These are phyloP conservation scores for Phaenicophaeus curvirostris DNA, from an alignment of 2,797 vertebrate species.

Conservation along the genomic window DNA sequence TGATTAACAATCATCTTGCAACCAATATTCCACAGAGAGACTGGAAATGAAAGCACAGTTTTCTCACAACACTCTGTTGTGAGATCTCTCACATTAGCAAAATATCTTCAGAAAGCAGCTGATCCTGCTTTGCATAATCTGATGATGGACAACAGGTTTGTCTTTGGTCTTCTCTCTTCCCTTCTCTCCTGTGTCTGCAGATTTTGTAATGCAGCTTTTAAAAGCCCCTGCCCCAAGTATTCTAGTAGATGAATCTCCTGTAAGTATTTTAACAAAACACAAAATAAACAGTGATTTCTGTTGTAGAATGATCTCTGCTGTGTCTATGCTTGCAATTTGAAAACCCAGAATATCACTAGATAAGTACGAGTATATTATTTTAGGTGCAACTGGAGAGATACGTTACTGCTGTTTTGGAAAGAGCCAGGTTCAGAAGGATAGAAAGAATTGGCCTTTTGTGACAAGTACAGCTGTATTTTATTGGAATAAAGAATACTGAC, in stretches of 20 bases:
- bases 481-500: neutral
- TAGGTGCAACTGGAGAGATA: neutral
- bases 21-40: neutral
- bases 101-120: neutral
- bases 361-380: neutral
- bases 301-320: neutral
- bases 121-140: neutral
- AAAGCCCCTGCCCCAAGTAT: neutral
- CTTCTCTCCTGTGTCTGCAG: neutral
- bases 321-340: neutral
- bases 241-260: neutral
- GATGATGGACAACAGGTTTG: neutral
- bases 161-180: neutral
- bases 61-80: neutral
- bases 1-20: neutral
- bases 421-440: neutral
- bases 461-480: neutral
- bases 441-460: neutral
- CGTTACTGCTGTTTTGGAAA: neutral
- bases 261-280: neutral
- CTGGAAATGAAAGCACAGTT: neutral
- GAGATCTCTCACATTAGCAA: neutral
- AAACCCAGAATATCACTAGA: neutral
- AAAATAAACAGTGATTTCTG: neutral
- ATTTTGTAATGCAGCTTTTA: neutral